Evolutionary conservation across 2,113 vertebrate genomes (phyloP).

Genomic region (Oreochromis spilurus): DNA sequence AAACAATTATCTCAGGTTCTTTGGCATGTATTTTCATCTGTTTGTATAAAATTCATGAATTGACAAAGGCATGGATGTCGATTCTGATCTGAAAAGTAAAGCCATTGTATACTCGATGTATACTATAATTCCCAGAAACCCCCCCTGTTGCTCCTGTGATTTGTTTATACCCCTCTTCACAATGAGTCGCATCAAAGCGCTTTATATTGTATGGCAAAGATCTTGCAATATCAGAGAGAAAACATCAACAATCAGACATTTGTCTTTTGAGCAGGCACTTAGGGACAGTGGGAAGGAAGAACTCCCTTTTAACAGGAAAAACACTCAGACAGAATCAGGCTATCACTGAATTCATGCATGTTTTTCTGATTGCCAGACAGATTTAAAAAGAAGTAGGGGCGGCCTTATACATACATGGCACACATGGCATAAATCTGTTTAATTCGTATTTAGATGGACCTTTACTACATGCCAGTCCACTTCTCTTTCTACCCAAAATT

Average conservation of each 20-base stretch:
- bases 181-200: background rate
- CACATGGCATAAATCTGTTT: background rate
- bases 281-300: fast-evolving
- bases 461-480: background rate
- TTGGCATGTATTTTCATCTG: background rate
- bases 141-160: fast-evolving
- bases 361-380: background rate
- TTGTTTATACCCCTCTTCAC: background rate
- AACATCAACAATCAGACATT: background rate
- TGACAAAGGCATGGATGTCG: background rate
- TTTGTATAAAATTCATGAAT: background rate
- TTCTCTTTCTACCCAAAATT: background rate
- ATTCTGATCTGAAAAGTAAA: background rate
- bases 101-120: background rate
- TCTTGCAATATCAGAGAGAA: background rate
- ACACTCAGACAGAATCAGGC: background rate
- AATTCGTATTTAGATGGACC: fast-evolving
- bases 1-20: background rate
- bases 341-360: background rate
- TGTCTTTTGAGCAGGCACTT: background rate
- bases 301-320: background rate
- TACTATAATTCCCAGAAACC: background rate
- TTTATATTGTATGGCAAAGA: background rate
- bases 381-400: background rate
- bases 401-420: background rate